Conservation (phyloP, 2,797 vertebrate species). For the Acanthurus leucopareius region DNA sequence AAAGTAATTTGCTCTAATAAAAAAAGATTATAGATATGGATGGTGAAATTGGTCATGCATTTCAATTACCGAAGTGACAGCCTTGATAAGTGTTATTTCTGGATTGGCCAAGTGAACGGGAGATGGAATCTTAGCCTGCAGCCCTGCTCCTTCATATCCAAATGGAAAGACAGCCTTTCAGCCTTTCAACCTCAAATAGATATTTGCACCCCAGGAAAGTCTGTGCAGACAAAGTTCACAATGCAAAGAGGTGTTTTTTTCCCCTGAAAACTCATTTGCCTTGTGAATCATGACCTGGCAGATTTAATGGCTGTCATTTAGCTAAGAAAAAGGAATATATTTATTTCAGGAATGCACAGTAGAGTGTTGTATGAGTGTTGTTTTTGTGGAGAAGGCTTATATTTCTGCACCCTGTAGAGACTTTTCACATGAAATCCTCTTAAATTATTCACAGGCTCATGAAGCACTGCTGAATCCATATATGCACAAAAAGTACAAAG, state of each 20-base stretch:
- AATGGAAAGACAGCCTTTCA: slow-evolving; percentile 9
- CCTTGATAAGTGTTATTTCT: slow-evolving; percentile 34
- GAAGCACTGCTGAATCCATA: neutral
- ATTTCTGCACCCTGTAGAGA: neutral
- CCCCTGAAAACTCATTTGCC: neutral
- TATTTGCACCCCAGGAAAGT: too few relatives aligned
- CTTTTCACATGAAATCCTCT: neutral
- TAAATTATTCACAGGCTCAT: neutral
- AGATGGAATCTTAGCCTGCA: slow-evolving; percentile 31
- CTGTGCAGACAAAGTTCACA: too few relatives aligned
- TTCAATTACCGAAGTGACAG: slow-evolving; percentile 45
- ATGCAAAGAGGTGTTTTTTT: too few relatives aligned
- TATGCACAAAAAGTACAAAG: neutral
- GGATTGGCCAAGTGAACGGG: slow-evolving; percentile 14
- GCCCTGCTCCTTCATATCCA: slow-evolving; percentile 22
- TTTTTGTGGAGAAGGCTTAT: neutral
- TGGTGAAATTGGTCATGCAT: slow-evolving; percentile 53
- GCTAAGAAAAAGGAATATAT: neutral
- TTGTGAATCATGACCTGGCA: neutral
- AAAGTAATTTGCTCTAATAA: slow-evolving; percentile 60
- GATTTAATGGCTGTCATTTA: neutral
- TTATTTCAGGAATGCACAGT: neutral
- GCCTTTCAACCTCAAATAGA: neutral
- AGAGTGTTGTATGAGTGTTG: neutral
- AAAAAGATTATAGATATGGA: slow-evolving; percentile 57